Evolutionary conservation across 2,888 invertebrate species (phyloP).

Genomic region (Ophion slaviceki): DNA sequence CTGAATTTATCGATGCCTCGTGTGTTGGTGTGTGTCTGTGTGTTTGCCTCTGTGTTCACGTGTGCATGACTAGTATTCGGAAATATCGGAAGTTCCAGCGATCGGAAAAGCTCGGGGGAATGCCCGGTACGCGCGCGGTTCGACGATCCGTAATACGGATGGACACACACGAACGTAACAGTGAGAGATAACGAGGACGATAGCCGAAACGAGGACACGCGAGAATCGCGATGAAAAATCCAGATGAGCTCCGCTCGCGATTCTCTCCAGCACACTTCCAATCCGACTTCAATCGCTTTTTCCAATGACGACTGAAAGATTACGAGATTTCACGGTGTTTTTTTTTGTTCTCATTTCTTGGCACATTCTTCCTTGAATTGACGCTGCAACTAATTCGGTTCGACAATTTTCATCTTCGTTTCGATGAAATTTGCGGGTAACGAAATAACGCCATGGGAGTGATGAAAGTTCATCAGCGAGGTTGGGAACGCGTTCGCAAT

Average conservation of each 20-base stretch:
- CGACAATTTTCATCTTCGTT: not conserved
- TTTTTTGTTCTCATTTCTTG: not conserved
- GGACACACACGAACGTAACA: conserved; percentile 57
- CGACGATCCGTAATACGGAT: conserved; percentile 60
- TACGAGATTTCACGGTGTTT: conserved; percentile 9
- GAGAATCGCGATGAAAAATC: conserved; percentile 63
- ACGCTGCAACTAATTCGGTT: not conserved
- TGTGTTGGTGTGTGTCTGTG: not conserved
- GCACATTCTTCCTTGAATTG: not conserved
- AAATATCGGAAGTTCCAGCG: conserved; percentile 61
- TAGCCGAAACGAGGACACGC: conserved; percentile 65
- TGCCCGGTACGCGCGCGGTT: conserved; percentile 43
- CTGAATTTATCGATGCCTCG: conserved; percentile 23
- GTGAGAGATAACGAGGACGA: conserved; percentile 65
- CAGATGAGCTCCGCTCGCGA: conserved; percentile 49
- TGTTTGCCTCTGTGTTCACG: not conserved
- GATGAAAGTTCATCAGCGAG: too few relatives aligned
- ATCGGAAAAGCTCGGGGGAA: conserved; percentile 51
- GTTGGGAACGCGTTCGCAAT: too few relatives aligned
- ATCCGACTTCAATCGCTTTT: conserved; percentile 51
- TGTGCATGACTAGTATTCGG: conserved; percentile 29
- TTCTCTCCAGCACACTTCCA: conserved; percentile 32
- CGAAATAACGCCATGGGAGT: not conserved
- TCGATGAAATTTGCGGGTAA: not conserved
- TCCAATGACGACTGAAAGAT: conserved; percentile 22